A percentile compares a stretch with the other conserved stretches of the same genome.
These are phyloP conservation scores for Picathartes gymnocephalus DNA, from an alignment of 2,113 vertebrate species.

Conservation along the genomic window DNA sequence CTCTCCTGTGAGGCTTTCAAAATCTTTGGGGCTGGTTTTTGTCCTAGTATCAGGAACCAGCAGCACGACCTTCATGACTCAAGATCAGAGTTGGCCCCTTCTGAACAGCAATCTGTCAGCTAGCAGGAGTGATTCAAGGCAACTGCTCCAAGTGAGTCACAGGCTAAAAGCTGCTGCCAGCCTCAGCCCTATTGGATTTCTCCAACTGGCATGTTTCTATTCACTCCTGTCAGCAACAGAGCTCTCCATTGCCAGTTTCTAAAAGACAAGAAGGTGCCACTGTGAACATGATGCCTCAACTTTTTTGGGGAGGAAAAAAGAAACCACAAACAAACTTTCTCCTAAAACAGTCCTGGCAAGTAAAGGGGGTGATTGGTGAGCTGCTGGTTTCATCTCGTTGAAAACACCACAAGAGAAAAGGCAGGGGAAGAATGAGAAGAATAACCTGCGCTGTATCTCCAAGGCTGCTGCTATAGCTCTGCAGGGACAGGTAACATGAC, in stretches of 20 bases:
- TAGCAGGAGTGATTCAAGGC: not conserved
- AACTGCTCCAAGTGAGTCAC: not conserved
- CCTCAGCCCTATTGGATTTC: not conserved
- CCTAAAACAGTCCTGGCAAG: not conserved
- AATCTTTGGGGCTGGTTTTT: not conserved
- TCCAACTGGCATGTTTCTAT: not conserved
- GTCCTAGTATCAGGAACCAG: not conserved
- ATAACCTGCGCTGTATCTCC: rapidly evolving
- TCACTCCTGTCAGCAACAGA: not conserved
- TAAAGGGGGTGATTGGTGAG: not conserved
- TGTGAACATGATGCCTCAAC: not conserved
- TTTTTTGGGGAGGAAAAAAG: not conserved
- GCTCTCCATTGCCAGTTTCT: not conserved
- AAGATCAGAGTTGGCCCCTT: not conserved
- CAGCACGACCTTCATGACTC: not conserved
- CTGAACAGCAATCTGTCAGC: not conserved
- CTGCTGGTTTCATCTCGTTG: not conserved
- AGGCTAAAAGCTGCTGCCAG: not conserved
- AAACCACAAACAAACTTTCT: rapidly evolving
- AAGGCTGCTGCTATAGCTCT: not conserved
- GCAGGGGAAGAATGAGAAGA: not conserved
- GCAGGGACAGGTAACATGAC: not conserved
- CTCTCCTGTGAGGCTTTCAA: not conserved
- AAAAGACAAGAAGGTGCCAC: not conserved
- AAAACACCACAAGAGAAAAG: not conserved